Base-by-base conservation (phyloP, 2,888 invertebrate genomes). In the Meteorus colon region DNA sequence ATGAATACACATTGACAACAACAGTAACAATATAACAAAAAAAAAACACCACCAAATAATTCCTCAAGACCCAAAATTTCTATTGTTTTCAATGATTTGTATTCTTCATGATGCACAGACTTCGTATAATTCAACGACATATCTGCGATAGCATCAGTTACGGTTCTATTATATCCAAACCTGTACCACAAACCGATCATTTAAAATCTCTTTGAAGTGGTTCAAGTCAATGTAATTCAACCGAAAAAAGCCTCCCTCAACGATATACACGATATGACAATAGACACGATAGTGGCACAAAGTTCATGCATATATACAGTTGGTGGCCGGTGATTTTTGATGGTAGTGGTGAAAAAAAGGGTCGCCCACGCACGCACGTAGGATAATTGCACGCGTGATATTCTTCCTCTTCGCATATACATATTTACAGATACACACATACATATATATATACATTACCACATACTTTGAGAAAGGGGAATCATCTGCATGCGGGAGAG, bases 341-440 rank as follows among this genome's bases (percentile, higher is more conserved):
- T 59, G 77, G 66, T 80, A 77, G 84, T 83, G 85, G 85, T 12
- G 12, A 41, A 41, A 41, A 85, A 84, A 87, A 84, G 86, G 84
- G 83, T 87, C 88, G 86, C 89, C 89, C 87, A 89, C 89, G 87
- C 87, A 84, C 8, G n/a, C 85, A 86, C 87, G 88, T 88, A 88
- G 88, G 87, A 89, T 89, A 89, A 89, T 89, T 89, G 89, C 87
- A 87, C 86, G 88, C 86, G 86, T 68, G 76, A 75, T 78, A 74
- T 78, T 78, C 74, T 74, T 77, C 71, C 68, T 77, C 78, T 77
- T 76, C 76, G 76, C 66, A 70, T 77, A 77, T 77, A 76, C 75
- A 77, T 75, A 55, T 55, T n/a, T 51, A 51, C n/a, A n/a, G 5
- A 51, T 51, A n/a, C n/a, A 51, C n/a, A 51, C n/a, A 51, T n/a